These are phyloP conservation scores for Gobius niger DNA, from an alignment of 2,113 vertebrate species.

Conservation along the genomic window DNA sequence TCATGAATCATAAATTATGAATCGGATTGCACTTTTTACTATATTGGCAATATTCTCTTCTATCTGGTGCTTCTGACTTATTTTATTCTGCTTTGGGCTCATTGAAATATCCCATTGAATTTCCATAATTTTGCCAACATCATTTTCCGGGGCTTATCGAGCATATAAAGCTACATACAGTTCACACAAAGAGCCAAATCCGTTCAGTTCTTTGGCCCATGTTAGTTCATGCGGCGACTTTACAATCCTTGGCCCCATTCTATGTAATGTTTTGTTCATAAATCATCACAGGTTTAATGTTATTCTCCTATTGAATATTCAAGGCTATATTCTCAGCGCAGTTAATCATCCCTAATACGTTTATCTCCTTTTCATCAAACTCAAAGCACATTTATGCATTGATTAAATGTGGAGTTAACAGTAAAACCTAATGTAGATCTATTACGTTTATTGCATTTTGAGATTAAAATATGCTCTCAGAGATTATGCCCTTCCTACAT, in stretches of 20 bases:
- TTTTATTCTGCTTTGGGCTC: neutral
- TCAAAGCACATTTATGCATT: neutral
- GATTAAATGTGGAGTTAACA: conserved; percentile 2
- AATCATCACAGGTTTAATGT: neutral
- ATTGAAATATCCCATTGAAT: too few species aligned
- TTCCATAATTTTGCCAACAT: neutral
- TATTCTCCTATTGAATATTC: neutral
- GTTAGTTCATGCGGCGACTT: neutral
- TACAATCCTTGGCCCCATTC: neutral
- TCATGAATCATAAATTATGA: neutral
- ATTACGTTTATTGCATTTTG: conserved; percentile 1
- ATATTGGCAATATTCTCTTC: neutral
- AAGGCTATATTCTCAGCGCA: neutral
- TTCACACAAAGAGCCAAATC: neutral
- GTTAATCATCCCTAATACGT: conserved; percentile 2
- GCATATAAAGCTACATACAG: neutral
- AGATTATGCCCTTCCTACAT: neutral
- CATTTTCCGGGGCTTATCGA: neutral
- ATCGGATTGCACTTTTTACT: neutral
- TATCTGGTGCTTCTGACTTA: neutral
- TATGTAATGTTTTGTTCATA: conserved; percentile 3
- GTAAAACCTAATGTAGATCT: neutral
- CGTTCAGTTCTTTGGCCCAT: neutral
- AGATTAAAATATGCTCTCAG: neutral
- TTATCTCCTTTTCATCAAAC: conserved; percentile 5